These are phyloP conservation scores for Lamellibrachia luymesi DNA, from an alignment of 1,140 invertebrate species.

Conservation along the genomic window DNA sequence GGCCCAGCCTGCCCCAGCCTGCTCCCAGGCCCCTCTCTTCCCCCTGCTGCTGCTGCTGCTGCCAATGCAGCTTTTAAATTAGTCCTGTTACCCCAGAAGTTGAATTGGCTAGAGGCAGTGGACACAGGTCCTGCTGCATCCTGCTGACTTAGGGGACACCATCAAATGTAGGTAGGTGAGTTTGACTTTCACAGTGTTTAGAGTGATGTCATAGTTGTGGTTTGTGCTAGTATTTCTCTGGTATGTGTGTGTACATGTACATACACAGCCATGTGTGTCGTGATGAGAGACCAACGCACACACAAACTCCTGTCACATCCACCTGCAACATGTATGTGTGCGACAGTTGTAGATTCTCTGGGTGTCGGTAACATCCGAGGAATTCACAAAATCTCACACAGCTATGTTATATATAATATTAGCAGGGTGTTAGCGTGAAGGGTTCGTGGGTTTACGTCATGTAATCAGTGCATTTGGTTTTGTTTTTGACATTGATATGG, in stretches of 20 bases:
- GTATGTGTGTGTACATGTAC: neutral
- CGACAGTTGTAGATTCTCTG: neutral
- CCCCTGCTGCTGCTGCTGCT: neutral
- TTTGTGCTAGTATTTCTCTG: neutral
- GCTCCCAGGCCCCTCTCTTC: neutral
- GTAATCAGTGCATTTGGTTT: neutral
- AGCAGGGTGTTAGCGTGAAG: neutral
- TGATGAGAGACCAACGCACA: neutral
- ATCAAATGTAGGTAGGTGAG: neutral
- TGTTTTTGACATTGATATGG: neutral
- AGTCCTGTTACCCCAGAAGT: neutral
- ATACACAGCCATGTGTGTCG: neutral
- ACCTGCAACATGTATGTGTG: neutral
- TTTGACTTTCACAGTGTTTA: neutral
- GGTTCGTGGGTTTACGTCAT: neutral
- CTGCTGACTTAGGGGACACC: neutral
- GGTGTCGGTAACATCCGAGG: neutral
- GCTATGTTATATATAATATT: neutral
- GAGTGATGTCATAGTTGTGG: neutral
- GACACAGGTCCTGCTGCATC: neutral
- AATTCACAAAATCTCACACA: neutral
- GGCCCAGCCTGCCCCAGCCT: neutral
- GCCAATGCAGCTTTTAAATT: neutral
- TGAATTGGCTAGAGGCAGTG: neutral
- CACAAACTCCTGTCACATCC: neutral